Evolutionary conservation across 2,797 vertebrate genomes (phyloP).

Genomic region (Telmatherina bonti): DNA sequence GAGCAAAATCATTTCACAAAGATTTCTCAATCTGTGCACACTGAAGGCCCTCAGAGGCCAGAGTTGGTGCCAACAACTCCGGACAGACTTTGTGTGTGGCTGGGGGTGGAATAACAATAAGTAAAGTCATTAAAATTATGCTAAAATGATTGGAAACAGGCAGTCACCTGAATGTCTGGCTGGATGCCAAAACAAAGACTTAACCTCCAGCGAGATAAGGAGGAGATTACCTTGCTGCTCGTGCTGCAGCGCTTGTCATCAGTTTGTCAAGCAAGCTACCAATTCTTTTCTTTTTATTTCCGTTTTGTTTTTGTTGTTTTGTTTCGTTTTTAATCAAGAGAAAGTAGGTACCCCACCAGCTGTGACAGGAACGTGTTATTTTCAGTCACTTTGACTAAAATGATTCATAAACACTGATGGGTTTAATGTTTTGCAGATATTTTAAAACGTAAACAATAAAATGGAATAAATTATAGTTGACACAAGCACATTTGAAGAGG

Average conservation of each 20-base stretch:
- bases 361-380: background rate
- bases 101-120: conserved; percentile 34
- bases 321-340: background rate
- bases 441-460: background rate
- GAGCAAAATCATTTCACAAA: conserved; percentile 46
- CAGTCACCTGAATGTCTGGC: conserved; percentile 41
- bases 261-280: background rate
- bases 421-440: background rate
- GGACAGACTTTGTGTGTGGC: conserved; percentile 25
- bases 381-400: background rate
- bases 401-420: background rate
- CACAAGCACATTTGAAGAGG: background rate
- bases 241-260: conserved; percentile 2
- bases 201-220: conserved; percentile 20
- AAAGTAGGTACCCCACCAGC: background rate
- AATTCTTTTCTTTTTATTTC: no score
- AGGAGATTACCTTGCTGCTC: conserved; percentile 31
- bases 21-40: conserved; percentile 24
- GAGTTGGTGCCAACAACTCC: conserved; percentile 28
- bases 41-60: conserved; percentile 41
- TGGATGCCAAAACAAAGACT: conserved; percentile 25
- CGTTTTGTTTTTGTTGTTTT: background rate
- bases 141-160: conserved; percentile 23
- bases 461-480: background rate
- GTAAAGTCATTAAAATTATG: conserved; percentile 42